Evolutionary conservation across 1,140 invertebrate species (phyloP).

Genomic region (Drosophila busckii): DNA sequence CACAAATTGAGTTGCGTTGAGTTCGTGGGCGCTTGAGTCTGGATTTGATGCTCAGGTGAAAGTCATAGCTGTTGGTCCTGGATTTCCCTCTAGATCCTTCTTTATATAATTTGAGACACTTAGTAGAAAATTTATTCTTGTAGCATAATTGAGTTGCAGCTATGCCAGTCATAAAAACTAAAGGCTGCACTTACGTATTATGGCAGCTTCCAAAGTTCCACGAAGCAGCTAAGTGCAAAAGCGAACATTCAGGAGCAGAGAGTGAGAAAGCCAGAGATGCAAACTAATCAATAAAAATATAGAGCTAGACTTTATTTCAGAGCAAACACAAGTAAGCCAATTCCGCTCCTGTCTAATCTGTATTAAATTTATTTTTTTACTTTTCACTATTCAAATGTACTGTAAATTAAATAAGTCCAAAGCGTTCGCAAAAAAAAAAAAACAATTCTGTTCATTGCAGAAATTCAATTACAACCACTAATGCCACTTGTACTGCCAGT

Average conservation of each 20-base stretch:
- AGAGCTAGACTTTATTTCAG: too few species aligned
- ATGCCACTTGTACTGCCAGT: constrained; percentile 66
- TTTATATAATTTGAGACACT: constrained; percentile 51
- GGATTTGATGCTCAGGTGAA: constrained; percentile 48
- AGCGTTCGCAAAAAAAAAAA: constrained; percentile 16
- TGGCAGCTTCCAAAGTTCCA: constrained; percentile 4
- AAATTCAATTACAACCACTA: constrained; percentile 74
- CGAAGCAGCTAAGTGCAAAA: constrained; percentile 13
- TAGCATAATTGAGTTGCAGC: constrained; percentile 54
- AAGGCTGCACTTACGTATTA: constrained; percentile 8
- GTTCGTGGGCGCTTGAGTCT: too few species aligned
- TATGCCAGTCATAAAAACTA: neutral
- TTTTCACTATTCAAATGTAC: constrained; percentile 46
- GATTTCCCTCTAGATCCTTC: too few species aligned
- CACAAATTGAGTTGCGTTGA: constrained; percentile 68
- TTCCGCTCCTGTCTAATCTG: too few species aligned
- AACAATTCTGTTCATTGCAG: constrained; percentile 34
- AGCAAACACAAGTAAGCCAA: too few species aligned
- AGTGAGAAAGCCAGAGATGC: too few species aligned
- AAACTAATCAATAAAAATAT: too few species aligned
- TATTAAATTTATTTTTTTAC: constrained; percentile 3
- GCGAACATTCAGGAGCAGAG: neutral
- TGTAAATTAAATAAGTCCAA: constrained; percentile 60
- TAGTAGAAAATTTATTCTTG: constrained; percentile 63
- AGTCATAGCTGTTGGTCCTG: neutral